These are phyloP conservation scores for Vireo altiloquus DNA, from an alignment of 2,113 vertebrate species.

Conservation along the genomic window DNA sequence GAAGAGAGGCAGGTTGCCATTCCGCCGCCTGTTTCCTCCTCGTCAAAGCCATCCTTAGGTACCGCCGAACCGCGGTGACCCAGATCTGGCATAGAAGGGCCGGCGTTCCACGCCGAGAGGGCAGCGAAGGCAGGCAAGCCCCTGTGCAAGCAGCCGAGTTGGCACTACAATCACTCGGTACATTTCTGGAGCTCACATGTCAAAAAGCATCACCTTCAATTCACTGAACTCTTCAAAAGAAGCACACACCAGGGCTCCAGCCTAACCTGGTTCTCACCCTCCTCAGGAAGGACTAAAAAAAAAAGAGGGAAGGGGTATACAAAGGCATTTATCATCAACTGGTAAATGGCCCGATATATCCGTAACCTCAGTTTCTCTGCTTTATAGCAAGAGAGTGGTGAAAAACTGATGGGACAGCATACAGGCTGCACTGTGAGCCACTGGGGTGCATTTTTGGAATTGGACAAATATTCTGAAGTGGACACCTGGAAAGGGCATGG, in stretches of 20 bases:
- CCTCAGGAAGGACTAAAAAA: constrained; percentile 12
- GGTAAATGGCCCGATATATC: constrained; percentile 70
- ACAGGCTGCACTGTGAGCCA: constrained; percentile 8
- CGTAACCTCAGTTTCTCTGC: constrained; percentile 70
- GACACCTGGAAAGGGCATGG: not conserved
- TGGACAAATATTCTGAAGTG: constrained; percentile 7
- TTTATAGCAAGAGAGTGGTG: constrained; percentile 68
- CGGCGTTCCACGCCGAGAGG: accelerated
- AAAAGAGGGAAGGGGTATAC: constrained; percentile 38
- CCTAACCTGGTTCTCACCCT: constrained; percentile 65
- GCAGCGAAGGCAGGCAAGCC: not conserved
- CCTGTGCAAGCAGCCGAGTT: not conserved
- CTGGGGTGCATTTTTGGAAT: not conserved
- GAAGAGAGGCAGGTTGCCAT: not conserved
- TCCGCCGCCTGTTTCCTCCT: not conserved
- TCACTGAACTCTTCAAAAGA: constrained; percentile 37
- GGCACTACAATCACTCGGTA: not conserved
- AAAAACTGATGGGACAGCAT: constrained; percentile 69
- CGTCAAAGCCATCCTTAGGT: not conserved
- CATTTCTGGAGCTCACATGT: constrained; percentile 44
- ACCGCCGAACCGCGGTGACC: accelerated
- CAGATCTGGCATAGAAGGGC: not conserved
- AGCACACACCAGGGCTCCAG: constrained; percentile 22
- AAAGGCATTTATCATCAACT: constrained; percentile 67
- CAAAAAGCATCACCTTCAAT: constrained; percentile 56